Evolutionary conservation across 2,113 vertebrate species (phyloP), one percentile per base, ranked within the genome.

Genomic region (Castor canadensis): DNA sequence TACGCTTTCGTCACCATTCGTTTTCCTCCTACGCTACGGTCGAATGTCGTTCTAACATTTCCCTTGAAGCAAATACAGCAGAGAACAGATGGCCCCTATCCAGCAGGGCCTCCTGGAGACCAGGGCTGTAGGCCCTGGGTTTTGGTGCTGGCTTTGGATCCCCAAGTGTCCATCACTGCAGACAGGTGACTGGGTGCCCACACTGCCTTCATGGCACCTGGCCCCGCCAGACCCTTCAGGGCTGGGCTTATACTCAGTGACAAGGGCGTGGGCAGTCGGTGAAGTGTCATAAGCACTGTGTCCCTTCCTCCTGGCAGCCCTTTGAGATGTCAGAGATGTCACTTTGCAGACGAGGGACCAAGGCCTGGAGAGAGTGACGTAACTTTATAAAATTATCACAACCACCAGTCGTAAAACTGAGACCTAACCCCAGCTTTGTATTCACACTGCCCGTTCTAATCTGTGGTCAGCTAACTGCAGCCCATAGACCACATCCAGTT

Each of bases 1-100:
- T 92, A 0, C 38, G 0, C 58, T 87, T 97, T 80, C 73, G 20
- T 95, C 86, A 2, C 4, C 83, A 97, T 92, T 43, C 96, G 0
- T 52, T 95, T 96, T 89, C 71, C 93, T 82, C 96, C 97, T 62
- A 0, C 47, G 38, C 90, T 64, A 58, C 69, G 84, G 91, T 71
- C 96, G 13, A 64, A 73, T 15, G 91, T 40, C 92, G 92, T 2
- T 19, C 73, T 52, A 67, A 6, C 32, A 0, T 47, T 91, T 45
- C 90, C 85, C 82, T 56, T 54, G 87, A n/a, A 94, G 86, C 80
- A 71, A 35, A 24, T 5, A n/a, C 76, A 47, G 17, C 9, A 0
- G 60, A 12, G 81, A 20, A 43, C 1, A 28, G 38, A 80, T 0
- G 10, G 54, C 94, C 83, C 43, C 1, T 79, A 3, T 58, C 40